These are phyloP conservation scores for Boulengeromyrus knoepffleri DNA, from an alignment of 2,113 vertebrate genomes.

Conservation along the genomic window DNA sequence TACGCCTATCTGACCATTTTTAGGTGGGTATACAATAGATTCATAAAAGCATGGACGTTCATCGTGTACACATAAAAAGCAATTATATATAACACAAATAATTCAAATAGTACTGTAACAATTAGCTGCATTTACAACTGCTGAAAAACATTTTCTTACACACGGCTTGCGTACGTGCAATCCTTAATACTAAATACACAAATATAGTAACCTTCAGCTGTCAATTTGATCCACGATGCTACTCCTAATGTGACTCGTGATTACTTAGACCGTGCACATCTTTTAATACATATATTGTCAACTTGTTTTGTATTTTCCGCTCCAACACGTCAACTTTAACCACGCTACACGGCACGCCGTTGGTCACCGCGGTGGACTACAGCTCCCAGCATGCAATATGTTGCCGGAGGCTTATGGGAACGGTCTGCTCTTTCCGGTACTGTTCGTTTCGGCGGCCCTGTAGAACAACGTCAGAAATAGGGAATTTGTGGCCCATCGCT, in stretches of 20 bases:
- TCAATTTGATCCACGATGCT: not conserved
- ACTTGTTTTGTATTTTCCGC: not conserved
- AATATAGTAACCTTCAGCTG: not conserved
- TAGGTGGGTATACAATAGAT: not conserved
- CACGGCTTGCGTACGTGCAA: not conserved
- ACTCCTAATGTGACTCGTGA: not conserved
- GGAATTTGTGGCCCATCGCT: not conserved
- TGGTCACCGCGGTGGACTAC: not conserved
- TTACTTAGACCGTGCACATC: not conserved
- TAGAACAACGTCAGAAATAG: not conserved
- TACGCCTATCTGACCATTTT: not conserved
- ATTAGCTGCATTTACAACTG: not conserved
- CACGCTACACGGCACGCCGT: not conserved
- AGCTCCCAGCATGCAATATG: not conserved
- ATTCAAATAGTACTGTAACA: not conserved
- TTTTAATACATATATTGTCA: not conserved
- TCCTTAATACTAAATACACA: not conserved
- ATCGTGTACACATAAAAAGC: not conserved
- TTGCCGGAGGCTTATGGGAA: not conserved
- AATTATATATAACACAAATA: not conserved
- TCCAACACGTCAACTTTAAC: not conserved
- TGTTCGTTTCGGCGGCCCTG: not conserved
- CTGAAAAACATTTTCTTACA: not conserved
- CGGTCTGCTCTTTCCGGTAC: not conserved
- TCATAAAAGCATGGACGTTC: not conserved